These are phyloP conservation scores for Parnassius apollo DNA, from an alignment of 2,888 invertebrate genomes.

Conservation along the genomic window DNA sequence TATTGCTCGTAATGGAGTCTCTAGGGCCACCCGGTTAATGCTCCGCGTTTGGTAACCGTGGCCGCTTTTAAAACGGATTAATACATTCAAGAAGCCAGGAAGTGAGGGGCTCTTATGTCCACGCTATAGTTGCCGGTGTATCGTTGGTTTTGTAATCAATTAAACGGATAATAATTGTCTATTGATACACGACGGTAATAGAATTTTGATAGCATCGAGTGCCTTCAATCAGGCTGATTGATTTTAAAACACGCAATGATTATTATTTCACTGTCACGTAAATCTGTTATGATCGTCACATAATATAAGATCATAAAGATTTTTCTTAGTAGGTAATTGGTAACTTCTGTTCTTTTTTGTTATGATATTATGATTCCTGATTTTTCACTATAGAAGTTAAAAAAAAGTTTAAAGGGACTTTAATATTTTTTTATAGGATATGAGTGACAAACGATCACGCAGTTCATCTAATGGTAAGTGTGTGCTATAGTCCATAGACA, in stretches of 20 bases:
- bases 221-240: conserved; percentile 67
- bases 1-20: conserved; percentile 80
- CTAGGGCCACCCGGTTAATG: conserved; percentile 74
- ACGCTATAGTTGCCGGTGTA: conserved; percentile 36
- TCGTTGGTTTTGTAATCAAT: conserved; percentile 70
- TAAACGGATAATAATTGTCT: conserved; percentile 54
- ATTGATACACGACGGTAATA: conserved; percentile 59
- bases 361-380: too few species aligned
- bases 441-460: too few species aligned
- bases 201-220: conserved; percentile 59
- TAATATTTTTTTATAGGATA: too few species aligned
- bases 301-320: not conserved
- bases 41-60: conserved; percentile 62
- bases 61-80: conserved; percentile 75
- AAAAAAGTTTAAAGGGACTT: too few species aligned
- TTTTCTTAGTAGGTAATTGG: too few species aligned
- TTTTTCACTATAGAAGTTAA: too few species aligned
- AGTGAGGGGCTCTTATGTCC: conserved; percentile 44
- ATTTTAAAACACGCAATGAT: conserved; percentile 35
- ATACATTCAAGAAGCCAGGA: conserved; percentile 67
- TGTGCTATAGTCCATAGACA: too few species aligned
- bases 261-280: conserved; percentile 48
- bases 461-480: too few species aligned
- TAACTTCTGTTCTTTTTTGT: too few species aligned
- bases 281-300: conserved; percentile 27